Conservation (phyloP, 2,888 invertebrate genomes). For the Microctonus hyperodae region DNA sequence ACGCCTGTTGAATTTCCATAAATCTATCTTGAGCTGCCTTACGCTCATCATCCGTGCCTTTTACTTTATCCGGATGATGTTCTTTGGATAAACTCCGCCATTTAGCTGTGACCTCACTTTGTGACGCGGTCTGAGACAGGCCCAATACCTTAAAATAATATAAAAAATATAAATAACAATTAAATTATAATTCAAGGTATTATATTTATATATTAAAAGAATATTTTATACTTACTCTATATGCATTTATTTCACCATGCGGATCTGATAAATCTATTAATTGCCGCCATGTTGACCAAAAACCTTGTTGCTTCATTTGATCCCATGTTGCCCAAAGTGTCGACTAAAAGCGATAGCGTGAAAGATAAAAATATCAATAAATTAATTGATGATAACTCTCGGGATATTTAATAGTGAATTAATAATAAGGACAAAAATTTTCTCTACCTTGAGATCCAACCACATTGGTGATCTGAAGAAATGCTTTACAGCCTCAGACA, state of each 20-base stretch:
- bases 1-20: conserved; percentile 93
- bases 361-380: conserved; percentile 5
- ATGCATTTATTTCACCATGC: conserved; percentile 89
- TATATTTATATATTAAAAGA: conserved; percentile 13
- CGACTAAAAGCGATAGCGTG: conserved; percentile 41
- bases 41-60: conserved; percentile 73
- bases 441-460: conserved; percentile 64
- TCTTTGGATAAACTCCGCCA: conserved; percentile 85
- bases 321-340: conserved; percentile 75
- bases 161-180: conserved; percentile 22
- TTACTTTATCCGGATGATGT: conserved; percentile 91
- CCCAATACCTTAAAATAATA: conserved; percentile 71
- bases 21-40: conserved; percentile 82
- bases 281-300: conserved; percentile 81
- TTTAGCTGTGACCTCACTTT: conserved; percentile 82
- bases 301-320: conserved; percentile 85
- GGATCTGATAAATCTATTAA: conserved; percentile 87
- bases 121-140: conserved; percentile 79
- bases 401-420: background rate
- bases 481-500: conserved; percentile 87
- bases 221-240: conserved; percentile 68
- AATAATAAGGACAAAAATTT: conserved; percentile 35
- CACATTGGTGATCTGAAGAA: conserved; percentile 85
- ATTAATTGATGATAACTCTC: no score
- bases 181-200: conserved; percentile 22